Evolutionary conservation across 2,113 vertebrate genomes (phyloP).

Genomic region (Hydrolagus affinis): DNA sequence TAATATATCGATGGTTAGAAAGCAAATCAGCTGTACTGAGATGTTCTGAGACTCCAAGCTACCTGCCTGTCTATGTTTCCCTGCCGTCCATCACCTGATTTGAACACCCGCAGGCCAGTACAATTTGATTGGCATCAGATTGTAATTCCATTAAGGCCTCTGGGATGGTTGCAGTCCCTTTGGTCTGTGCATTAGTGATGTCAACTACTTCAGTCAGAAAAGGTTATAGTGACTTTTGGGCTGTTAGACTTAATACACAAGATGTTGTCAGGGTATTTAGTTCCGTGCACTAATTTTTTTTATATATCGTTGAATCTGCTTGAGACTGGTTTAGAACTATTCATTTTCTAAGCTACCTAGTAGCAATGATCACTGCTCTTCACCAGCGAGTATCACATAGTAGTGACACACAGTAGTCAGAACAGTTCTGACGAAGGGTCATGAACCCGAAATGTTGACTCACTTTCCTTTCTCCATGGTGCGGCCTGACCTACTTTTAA

Average conservation of each 20-base stretch:
- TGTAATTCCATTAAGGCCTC: constrained; percentile 26
- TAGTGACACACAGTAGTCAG: too few species aligned
- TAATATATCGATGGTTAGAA: constrained; percentile 4
- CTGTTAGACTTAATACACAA: neutral
- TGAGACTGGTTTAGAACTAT: constrained; percentile 1
- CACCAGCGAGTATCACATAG: too few species aligned
- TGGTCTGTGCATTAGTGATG: constrained; percentile 23
- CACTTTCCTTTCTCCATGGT: too few species aligned
- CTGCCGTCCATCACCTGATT: neutral
- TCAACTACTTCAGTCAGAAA: neutral
- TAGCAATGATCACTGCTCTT: too few species aligned
- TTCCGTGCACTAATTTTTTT: constrained; percentile 9
- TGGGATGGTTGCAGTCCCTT: constrained; percentile 16
- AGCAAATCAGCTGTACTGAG: neutral
- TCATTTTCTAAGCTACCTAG: neutral
- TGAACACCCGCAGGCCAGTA: constrained; percentile 20
- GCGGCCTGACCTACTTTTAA: too few species aligned
- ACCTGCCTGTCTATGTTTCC: neutral
- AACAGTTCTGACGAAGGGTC: too few species aligned
- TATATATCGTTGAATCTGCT: neutral
- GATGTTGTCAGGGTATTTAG: neutral
- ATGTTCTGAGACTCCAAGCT: neutral
- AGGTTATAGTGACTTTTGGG: constrained; percentile 1
- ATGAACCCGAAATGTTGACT: too few species aligned
- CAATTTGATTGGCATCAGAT: constrained; percentile 26